phyloP scores from a whole-genome alignment of 2,888 invertebrate genomes.

The Tetranychus truncatus region DNA sequence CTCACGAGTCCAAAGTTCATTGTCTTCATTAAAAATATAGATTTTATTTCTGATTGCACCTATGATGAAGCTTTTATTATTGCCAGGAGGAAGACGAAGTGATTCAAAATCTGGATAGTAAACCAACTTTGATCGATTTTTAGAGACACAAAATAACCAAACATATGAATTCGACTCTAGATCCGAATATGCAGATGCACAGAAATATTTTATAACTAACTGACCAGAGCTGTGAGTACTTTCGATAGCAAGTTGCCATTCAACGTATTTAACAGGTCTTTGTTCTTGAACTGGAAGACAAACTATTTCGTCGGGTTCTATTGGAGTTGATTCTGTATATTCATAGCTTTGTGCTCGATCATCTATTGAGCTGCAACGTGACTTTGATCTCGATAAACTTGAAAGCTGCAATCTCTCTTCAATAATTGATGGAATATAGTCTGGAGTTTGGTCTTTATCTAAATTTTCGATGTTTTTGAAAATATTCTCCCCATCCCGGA shows the following conservation, averaged over 20 bases:
- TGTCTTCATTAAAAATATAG: not conserved
- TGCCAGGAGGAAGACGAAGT: not conserved
- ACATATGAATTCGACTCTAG: not conserved
- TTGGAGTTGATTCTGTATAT: not conserved
- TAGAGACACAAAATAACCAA: conserved; percentile 2
- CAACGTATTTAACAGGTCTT: not conserved
- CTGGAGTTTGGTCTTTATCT: not conserved
- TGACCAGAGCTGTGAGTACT: not conserved
- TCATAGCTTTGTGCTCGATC: no score
- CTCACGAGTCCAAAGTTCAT: not conserved
- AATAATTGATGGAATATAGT: no score
- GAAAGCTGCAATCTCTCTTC: no score
- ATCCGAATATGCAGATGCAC: not conserved
- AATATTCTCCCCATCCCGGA: not conserved
- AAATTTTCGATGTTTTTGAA: not conserved
- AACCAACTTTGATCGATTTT: not conserved
- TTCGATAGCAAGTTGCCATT: not conserved
- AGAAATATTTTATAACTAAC: not conserved
- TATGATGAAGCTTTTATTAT: not conserved
- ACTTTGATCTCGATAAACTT: no score
- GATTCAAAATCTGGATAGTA: not conserved
- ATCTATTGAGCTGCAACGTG: no score
- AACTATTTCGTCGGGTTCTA: not conserved
- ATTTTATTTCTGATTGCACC: not conserved
- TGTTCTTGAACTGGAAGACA: not conserved